Percentiles rank a stretch among this genome's conserved stretches.
Evolutionary conservation across 2,113 vertebrate species (phyloP).

Genomic region (Campylomormyrus numenius): DNA sequence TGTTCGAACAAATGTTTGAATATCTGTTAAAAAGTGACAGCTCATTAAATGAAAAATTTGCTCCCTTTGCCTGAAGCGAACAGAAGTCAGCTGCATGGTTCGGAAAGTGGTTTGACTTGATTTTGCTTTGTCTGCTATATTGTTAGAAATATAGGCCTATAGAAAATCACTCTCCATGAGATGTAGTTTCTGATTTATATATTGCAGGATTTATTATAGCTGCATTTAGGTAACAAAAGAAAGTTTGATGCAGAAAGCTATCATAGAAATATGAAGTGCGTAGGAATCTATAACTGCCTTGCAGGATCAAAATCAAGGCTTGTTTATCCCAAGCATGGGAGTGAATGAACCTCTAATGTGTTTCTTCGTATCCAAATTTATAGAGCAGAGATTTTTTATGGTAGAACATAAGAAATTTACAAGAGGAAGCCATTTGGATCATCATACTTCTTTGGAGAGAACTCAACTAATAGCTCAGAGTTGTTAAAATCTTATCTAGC

Average conservation of each 20-base stretch:
- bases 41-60: background rate
- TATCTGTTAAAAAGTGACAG: no score
- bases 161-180: background rate
- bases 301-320: background rate
- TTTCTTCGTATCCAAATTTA: background rate
- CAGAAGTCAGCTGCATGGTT: background rate
- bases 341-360: background rate
- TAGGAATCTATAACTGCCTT: background rate
- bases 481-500: no score
- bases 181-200: background rate
- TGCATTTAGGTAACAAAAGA: background rate
- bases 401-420: background rate
- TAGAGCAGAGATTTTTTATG: background rate
- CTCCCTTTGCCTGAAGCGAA: background rate
- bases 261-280: background rate
- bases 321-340: background rate
- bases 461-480: no score
- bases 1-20: no score
- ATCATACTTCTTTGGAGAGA: no score
- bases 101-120: background rate
- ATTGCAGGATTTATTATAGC: background rate
- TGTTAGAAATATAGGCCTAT: background rate
- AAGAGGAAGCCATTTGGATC: no score
- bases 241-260: background rate
- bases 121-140: background rate